phyloP scores from a whole-genome alignment of 2,113 vertebrate species.

The Condylura cristata region DNA sequence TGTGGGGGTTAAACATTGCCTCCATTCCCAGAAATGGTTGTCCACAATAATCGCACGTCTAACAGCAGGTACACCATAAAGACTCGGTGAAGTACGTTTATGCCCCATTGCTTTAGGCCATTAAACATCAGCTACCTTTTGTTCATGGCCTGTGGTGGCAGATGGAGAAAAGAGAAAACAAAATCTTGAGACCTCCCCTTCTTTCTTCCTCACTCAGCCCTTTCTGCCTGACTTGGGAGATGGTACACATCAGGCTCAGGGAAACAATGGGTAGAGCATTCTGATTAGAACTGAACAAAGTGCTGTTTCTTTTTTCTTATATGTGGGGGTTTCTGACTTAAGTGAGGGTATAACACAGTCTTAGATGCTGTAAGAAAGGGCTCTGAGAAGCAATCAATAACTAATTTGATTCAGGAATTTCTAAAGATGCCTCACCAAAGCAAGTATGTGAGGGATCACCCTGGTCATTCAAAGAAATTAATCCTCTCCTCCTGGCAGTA shows the following conservation, averaged over 20 bases:
- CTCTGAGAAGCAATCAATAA: background rate
- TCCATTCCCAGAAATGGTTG: background rate
- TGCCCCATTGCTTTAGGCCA: background rate
- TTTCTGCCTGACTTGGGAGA: background rate
- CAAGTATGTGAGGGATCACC: background rate
- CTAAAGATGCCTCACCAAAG: background rate
- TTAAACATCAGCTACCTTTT: background rate
- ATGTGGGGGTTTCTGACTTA: background rate
- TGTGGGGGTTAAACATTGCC: background rate
- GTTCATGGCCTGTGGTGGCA: background rate
- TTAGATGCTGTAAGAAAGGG: background rate
- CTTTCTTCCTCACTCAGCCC: background rate
- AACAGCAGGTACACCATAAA: background rate
- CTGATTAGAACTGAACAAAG: background rate
- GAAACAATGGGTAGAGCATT: background rate
- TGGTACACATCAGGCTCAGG: background rate
- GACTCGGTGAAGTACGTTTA: background rate
- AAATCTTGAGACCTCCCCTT: background rate
- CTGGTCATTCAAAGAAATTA: background rate
- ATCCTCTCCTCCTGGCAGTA: background rate
- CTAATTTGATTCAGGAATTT: background rate
- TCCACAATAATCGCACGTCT: accelerated
- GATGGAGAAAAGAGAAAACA: background rate
- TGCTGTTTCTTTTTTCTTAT: background rate
- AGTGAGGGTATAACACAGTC: background rate